Percentiles rank a stretch among this genome's conserved stretches.
Conservation (phyloP, 2,797 vertebrate genomes). For the Lagocephalus sceleratus region DNA sequence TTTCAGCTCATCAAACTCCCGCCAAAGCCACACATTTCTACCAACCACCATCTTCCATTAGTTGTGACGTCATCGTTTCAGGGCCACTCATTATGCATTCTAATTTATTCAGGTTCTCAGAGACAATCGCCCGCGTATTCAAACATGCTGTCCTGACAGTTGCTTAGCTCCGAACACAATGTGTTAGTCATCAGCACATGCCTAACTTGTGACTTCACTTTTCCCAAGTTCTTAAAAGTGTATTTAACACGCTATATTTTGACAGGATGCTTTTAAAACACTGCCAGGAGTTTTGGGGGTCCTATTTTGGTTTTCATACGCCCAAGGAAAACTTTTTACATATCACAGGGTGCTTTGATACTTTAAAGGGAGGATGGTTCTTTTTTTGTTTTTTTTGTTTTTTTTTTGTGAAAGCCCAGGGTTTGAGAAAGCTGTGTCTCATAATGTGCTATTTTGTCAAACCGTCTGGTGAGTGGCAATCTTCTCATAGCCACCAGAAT, state of each 20-base stretch:
- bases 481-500: conserved; percentile 16
- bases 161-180: conserved; percentile 52
- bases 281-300: conserved; percentile 49
- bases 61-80: conserved; percentile 19
- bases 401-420: conserved; percentile 26
- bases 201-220: conserved; percentile 70
- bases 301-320: conserved; percentile 57
- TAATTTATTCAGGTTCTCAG: conserved; percentile 41
- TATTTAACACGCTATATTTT: conserved; percentile 56
- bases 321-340: conserved; percentile 57
- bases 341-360: conserved; percentile 51
- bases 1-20: background rate
- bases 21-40: background rate
- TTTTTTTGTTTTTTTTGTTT: too few relatives aligned
- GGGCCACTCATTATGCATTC: conserved; percentile 32
- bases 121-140: conserved; percentile 24
- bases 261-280: conserved; percentile 61
- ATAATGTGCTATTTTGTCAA: conserved; percentile 17
- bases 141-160: conserved; percentile 47
- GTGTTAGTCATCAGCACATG: conserved; percentile 68
- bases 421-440: conserved; percentile 33
- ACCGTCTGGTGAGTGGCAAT: background rate
- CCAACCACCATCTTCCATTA: conserved; percentile 4
- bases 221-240: conserved; percentile 52
- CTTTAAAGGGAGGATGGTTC: conserved; percentile 24